Evolutionary conservation across 2,888 invertebrate species (phyloP).

Genomic region (Scaptodrosophila latifasciaeformis): DNA sequence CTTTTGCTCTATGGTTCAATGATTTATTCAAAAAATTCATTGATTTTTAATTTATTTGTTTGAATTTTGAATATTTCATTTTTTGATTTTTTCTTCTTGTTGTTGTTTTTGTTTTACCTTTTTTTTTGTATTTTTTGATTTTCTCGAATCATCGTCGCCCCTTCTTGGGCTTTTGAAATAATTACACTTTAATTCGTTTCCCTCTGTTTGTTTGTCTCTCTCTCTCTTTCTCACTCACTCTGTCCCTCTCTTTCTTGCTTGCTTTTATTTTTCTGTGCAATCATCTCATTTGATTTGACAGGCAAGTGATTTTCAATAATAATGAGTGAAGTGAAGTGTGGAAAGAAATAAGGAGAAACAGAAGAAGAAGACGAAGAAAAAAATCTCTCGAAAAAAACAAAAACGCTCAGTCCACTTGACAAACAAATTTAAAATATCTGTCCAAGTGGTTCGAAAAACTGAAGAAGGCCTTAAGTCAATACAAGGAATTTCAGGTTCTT

Average conservation of each 20-base stretch:
- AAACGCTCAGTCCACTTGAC: constrained; percentile 42
- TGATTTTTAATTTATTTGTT: constrained; percentile 66
- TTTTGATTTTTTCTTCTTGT: constrained; percentile 14
- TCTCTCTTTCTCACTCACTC: background rate
- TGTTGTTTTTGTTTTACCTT: background rate
- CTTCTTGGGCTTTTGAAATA: constrained; percentile 53
- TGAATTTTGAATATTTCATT: constrained; percentile 46
- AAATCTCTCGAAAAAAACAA: constrained; percentile 14
- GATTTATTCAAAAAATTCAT: constrained; percentile 36
- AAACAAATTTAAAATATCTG: background rate
- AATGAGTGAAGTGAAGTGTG: constrained; percentile 52
- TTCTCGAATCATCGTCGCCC: constrained; percentile 50
- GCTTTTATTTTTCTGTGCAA: constrained; percentile 51
- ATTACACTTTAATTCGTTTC: constrained; percentile 65
- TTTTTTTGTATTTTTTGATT: constrained; percentile 15
- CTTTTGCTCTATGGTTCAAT: background rate
- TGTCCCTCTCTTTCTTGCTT: background rate
- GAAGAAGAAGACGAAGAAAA: too few species aligned
- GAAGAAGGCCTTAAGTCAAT: background rate
- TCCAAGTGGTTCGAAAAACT: background rate
- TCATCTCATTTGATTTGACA: constrained; percentile 69
- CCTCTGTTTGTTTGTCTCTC: constrained; percentile 17
- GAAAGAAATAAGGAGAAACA: constrained; percentile 22
- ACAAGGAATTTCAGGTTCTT: constrained; percentile 1
- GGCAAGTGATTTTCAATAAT: constrained; percentile 69